A percentile compares a stretch with the other conserved stretches of the same genome.
Evolutionary conservation across 2,888 invertebrate species (phyloP).

Genomic region (Tyria jacobaeae): DNA sequence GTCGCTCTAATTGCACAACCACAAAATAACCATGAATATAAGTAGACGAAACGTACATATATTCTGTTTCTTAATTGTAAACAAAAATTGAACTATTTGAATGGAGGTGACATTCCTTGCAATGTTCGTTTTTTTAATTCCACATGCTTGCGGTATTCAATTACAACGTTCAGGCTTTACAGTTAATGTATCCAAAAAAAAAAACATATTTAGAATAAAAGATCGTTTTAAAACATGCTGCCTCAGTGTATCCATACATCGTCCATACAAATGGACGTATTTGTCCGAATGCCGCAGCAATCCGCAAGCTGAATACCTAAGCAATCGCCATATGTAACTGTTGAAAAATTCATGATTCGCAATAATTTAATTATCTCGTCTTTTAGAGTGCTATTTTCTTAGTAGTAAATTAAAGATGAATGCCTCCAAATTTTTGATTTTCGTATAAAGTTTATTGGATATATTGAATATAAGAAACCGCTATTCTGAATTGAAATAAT

Average conservation of each 20-base stretch:
- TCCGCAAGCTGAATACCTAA: neutral
- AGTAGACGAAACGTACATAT: neutral
- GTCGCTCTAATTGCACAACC: neutral
- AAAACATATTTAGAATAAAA: neutral
- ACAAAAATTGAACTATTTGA: too few relatives aligned
- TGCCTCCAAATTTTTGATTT: neutral
- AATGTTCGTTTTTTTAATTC: too few relatives aligned
- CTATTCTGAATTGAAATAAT: too few relatives aligned
- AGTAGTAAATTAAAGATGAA: neutral
- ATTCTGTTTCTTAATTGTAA: too few relatives aligned
- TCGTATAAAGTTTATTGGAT: neutral
- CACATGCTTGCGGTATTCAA: too few relatives aligned
- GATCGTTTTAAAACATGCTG: neutral
- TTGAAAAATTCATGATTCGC: slow-evolving; percentile 7
- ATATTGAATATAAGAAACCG: too few relatives aligned
- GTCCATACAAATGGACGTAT: neutral
- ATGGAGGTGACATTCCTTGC: too few relatives aligned
- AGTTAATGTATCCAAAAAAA: neutral
- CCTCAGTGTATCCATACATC: neutral
- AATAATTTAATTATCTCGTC: neutral
- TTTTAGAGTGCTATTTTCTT: neutral
- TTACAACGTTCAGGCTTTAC: too few relatives aligned
- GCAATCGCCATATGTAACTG: neutral
- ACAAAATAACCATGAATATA: neutral
- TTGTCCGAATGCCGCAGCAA: neutral